These are phyloP conservation scores for Heliconius cydno DNA, from an alignment of 2,888 invertebrate genomes.

Conservation along the genomic window DNA sequence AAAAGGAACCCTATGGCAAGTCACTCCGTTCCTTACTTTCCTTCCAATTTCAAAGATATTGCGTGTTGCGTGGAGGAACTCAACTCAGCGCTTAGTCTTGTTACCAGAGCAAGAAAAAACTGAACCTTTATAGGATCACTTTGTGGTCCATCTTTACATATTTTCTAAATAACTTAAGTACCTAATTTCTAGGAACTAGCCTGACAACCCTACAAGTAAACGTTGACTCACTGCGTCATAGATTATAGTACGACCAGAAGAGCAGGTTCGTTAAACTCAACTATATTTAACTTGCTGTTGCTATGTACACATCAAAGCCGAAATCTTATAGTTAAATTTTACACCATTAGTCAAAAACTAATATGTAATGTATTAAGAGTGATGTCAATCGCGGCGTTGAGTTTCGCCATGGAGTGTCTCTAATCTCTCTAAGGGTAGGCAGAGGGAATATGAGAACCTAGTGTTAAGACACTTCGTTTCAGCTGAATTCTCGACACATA, in stretches of 20 bases:
- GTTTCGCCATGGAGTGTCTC: neutral
- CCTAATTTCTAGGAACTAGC: neutral
- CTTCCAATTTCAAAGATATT: no score
- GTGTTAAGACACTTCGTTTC: no score
- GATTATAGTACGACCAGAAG: constrained; percentile 8
- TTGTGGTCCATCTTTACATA: neutral
- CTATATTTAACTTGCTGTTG: constrained; percentile 19
- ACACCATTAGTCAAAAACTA: neutral
- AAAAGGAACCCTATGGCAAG: no score
- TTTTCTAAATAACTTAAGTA: neutral
- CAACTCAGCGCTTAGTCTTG: neutral
- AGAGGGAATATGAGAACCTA: no score
- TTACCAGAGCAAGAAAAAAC: neutral
- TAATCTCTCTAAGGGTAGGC: no score
- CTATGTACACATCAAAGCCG: neutral
- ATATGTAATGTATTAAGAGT: neutral
- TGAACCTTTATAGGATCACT: no score
- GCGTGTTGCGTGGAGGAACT: neutral
- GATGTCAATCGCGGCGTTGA: neutral
- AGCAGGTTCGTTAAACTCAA: constrained; percentile 24
- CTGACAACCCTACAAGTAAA: constrained; percentile 28
- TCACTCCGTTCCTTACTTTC: no score
- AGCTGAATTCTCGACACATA: no score
- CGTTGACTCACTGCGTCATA: constrained; percentile 40
- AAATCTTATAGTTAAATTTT: neutral